Evolutionary conservation across 2,113 vertebrate species (phyloP).

Genomic region (Mobula birostris): DNA sequence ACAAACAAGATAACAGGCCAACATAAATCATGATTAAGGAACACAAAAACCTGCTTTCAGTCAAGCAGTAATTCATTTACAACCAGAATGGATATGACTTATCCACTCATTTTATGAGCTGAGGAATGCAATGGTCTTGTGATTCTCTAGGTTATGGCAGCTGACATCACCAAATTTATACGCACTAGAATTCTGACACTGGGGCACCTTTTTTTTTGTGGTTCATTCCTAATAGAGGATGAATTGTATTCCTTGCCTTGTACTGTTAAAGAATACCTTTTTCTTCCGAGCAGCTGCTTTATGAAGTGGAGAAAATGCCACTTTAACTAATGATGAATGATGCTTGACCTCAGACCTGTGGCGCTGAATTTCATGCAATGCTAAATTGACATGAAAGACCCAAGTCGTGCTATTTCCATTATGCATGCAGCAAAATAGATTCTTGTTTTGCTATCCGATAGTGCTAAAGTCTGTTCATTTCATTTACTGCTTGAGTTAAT

Average conservation of each 20-base stretch:
- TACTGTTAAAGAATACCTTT: constrained; percentile 77
- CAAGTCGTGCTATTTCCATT: constrained; percentile 54
- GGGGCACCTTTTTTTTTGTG: constrained; percentile 88
- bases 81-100: constrained; percentile 77
- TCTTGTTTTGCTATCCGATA: constrained; percentile 52
- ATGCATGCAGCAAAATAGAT: constrained; percentile 53
- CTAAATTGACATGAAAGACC: constrained; percentile 72
- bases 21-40: constrained; percentile 96
- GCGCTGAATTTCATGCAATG: constrained; percentile 69
- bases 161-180: constrained; percentile 87
- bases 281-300: constrained; percentile 75
- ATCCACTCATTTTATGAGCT: constrained; percentile 69
- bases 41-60: constrained; percentile 73
- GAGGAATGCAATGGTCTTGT: constrained; percentile 84
- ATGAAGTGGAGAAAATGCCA: constrained; percentile 89
- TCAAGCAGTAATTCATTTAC: constrained; percentile 82
- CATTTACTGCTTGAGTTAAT: constrained; percentile 36
- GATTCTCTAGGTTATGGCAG: constrained; percentile 72
- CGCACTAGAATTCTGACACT: constrained; percentile 84
- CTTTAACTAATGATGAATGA: constrained; percentile 96
- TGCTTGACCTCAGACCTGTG: constrained; percentile 80
- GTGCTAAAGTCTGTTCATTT: constrained; percentile 34
- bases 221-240: constrained; percentile 58
- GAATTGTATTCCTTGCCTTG: constrained; percentile 72
- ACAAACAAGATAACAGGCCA: constrained; percentile 75